A percentile compares a stretch with the other conserved stretches of the same genome.
These are phyloP conservation scores for Fulmarus glacialis DNA, from an alignment of 2,113 vertebrate species.

Conservation along the genomic window DNA sequence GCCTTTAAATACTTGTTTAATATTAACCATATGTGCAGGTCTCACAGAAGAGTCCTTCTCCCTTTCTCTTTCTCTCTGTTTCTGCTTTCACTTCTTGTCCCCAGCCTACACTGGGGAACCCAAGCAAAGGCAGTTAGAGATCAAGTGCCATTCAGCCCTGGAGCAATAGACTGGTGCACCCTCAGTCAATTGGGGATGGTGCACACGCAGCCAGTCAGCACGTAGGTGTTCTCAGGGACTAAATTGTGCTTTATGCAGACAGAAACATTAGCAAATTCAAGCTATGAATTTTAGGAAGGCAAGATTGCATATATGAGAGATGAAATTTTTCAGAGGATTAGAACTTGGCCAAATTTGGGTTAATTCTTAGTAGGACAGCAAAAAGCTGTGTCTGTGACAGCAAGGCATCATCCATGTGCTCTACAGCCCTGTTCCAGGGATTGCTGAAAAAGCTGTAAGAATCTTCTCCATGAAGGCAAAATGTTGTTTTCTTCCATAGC, in stretches of 20 bases:
- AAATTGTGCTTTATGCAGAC: background rate
- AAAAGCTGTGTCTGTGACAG: background rate
- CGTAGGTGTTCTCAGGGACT: fast-evolving
- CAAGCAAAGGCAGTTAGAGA: background rate
- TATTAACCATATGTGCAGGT: background rate
- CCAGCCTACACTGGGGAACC: background rate
- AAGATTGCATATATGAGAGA: background rate
- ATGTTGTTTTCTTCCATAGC: background rate
- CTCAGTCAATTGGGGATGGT: background rate
- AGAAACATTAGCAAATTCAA: background rate
- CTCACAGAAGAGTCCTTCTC: background rate
- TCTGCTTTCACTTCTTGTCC: background rate
- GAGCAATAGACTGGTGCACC: background rate
- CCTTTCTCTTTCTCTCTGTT: background rate
- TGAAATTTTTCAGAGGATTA: background rate
- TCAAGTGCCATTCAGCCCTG: background rate
- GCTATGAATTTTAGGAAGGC: background rate
- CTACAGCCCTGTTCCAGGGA: background rate
- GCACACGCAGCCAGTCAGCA: background rate
- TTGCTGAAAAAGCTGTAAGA: background rate
- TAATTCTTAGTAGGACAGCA: background rate
- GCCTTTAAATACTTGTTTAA: background rate
- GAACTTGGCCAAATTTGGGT: background rate
- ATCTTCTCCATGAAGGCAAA: background rate
- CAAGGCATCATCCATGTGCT: background rate